These are phyloP conservation scores for Arvicanthis niloticus DNA, from an alignment of 2,113 vertebrate species.

Conservation along the genomic window DNA sequence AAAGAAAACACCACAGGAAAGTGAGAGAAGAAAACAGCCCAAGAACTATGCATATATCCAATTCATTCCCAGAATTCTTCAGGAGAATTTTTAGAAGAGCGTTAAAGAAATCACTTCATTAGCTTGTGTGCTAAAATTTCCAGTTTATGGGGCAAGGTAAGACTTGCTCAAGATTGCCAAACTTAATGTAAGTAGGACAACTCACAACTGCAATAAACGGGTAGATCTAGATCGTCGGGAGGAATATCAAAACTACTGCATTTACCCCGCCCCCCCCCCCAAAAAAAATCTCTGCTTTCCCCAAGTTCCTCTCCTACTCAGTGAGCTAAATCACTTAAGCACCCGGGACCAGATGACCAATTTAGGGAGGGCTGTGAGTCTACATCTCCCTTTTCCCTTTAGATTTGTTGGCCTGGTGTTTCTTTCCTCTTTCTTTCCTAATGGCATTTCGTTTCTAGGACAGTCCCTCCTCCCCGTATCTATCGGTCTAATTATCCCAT, in stretches of 20 bases:
- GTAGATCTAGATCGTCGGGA: rapidly evolving
- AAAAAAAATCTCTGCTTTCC: background rate
- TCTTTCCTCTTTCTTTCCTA: conserved; percentile 41
- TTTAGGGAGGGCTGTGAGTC: background rate
- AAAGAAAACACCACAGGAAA: background rate
- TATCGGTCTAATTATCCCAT: conserved; percentile 57
- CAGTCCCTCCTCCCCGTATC: background rate
- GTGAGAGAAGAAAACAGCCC: background rate
- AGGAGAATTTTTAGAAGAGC: background rate
- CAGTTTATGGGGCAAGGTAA: conserved; percentile 8
- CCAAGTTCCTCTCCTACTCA: background rate
- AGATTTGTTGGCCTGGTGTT: background rate
- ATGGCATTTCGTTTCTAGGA: conserved; percentile 55
- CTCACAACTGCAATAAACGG: background rate
- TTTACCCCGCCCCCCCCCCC: too few species aligned
- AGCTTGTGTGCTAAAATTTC: conserved; percentile 33
- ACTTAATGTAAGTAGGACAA: background rate
- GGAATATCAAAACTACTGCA: background rate
- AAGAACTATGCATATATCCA: background rate
- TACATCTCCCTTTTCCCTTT: background rate
- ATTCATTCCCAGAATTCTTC: background rate
- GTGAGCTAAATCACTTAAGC: background rate
- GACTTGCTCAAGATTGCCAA: background rate
- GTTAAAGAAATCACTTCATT: conserved; percentile 17
- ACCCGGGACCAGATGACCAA: background rate